These are phyloP conservation scores for Cosmia pyralina DNA, from an alignment of 2,888 invertebrate genomes.

Conservation along the genomic window DNA sequence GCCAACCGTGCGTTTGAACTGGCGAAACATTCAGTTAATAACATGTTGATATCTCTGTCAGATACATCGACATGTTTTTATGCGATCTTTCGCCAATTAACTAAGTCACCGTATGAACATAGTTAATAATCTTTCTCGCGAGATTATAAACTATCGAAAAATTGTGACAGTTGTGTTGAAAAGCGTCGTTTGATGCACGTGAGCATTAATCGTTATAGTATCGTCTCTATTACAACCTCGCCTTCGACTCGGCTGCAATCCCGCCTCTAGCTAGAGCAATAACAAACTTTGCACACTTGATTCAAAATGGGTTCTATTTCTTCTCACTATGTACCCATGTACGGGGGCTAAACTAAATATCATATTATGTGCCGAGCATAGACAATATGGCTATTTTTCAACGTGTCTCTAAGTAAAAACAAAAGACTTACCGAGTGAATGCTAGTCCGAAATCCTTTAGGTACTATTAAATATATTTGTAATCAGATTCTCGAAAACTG, in stretches of 20 bases:
- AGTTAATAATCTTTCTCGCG: no score
- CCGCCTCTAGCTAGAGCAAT: background rate
- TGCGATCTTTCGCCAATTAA: no score
- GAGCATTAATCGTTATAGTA: background rate
- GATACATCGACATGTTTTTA: no score
- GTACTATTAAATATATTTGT: no score
- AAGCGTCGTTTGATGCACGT: background rate
- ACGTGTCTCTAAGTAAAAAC: background rate
- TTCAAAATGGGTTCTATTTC: background rate
- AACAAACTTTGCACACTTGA: background rate
- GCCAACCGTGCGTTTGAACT: no score
- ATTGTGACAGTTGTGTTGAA: no score
- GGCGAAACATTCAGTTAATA: no score
- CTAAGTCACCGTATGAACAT: no score
- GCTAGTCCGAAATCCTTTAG: background rate
- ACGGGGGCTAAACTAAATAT: background rate
- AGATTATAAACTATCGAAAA: no score
- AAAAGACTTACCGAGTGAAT: no score
- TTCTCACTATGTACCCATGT: background rate
- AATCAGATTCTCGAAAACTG: no score
- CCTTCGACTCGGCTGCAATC: background rate
- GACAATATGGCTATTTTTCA: background rate
- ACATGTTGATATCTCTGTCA: no score
- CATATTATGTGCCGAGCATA: background rate
- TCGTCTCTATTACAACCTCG: background rate